Evolutionary conservation across 2,113 vertebrate species (phyloP).

Genomic region (Chloropsis cyanopogon): DNA sequence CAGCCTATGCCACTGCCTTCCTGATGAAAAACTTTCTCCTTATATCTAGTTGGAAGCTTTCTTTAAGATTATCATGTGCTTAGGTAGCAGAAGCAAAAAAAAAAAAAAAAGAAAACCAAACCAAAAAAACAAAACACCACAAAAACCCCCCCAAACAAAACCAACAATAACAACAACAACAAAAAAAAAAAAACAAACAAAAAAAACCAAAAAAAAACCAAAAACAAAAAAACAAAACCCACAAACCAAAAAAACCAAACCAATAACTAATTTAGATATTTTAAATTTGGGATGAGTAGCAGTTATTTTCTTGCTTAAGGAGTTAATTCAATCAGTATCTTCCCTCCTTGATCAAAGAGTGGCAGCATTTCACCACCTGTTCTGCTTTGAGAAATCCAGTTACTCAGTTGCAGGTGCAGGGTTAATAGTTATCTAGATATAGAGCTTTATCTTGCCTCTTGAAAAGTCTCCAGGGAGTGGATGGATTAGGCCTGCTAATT

Average conservation of each 20-base stretch:
- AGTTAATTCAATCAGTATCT: not conserved
- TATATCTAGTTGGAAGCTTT: not conserved
- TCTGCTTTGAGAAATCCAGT: not conserved
- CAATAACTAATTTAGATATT: not conserved
- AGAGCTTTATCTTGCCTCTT: not conserved
- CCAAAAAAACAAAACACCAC: too few relatives aligned
- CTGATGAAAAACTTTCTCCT: not conserved
- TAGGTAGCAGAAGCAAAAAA: not conserved
- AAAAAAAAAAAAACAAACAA: too few relatives aligned
- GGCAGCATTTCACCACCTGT: not conserved
- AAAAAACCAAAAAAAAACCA: too few relatives aligned
- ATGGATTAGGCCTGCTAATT: not conserved
- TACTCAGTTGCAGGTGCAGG: not conserved
- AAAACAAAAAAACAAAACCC: not conserved
- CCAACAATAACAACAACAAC: too few relatives aligned
- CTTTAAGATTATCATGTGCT: not conserved
- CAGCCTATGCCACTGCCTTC: not conserved
- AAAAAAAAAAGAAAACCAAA: too few relatives aligned
- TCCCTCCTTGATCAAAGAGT: not conserved
- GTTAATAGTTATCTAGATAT: constrained; percentile 16
- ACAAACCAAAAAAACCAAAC: not conserved
- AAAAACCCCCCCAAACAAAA: too few relatives aligned
- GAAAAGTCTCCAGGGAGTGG: not conserved
- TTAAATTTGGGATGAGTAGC: not conserved
- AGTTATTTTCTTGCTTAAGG: not conserved